phyloP scores from a whole-genome alignment of 92 coral and sea anemone genomes.

The Porites divaricata region DNA sequence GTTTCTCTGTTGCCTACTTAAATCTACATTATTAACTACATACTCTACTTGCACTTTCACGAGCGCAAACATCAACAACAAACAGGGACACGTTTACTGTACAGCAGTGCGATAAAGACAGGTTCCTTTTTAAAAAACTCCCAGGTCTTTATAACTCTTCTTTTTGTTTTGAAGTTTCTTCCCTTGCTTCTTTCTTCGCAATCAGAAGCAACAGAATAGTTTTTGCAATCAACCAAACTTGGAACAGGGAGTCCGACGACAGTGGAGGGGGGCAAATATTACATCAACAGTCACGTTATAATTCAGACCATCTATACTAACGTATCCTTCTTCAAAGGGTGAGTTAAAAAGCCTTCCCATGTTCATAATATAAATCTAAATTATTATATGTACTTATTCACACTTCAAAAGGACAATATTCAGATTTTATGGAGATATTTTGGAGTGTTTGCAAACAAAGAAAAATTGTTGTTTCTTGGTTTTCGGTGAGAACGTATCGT shows the following conservation, averaged over 20 bases:
- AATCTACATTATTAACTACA: constrained; percentile 27
- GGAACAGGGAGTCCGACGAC: constrained; percentile 49
- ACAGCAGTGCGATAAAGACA: constrained; percentile 30
- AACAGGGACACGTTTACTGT: constrained; percentile 32
- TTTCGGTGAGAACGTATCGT: neutral
- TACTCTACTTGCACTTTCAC: constrained; percentile 51
- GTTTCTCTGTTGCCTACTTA: constrained; percentile 23
- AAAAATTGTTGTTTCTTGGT: constrained; percentile 8
- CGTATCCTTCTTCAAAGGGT: constrained; percentile 70
- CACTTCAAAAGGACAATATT: constrained; percentile 92
- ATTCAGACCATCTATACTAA: constrained; percentile 70
- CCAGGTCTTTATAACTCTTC: constrained; percentile 31
- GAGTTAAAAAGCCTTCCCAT: constrained; percentile 89
- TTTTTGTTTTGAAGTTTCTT: constrained; percentile 5
- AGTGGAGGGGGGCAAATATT: constrained; percentile 59
- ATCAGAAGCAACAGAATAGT: constrained; percentile 37
- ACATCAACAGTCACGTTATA: constrained; percentile 55
- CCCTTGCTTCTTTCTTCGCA: constrained; percentile 24
- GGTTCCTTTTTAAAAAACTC: constrained; percentile 54
- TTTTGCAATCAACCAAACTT: constrained; percentile 34
- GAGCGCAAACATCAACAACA: constrained; percentile 23
- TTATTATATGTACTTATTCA: constrained; percentile 99
- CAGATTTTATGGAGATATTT: constrained; percentile 62
- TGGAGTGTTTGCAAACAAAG: constrained; percentile 53
- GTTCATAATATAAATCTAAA: constrained; percentile 99